Base-by-base conservation (phyloP, 2,113 vertebrate species). In the Rhinichthys klamathensis region DNA sequence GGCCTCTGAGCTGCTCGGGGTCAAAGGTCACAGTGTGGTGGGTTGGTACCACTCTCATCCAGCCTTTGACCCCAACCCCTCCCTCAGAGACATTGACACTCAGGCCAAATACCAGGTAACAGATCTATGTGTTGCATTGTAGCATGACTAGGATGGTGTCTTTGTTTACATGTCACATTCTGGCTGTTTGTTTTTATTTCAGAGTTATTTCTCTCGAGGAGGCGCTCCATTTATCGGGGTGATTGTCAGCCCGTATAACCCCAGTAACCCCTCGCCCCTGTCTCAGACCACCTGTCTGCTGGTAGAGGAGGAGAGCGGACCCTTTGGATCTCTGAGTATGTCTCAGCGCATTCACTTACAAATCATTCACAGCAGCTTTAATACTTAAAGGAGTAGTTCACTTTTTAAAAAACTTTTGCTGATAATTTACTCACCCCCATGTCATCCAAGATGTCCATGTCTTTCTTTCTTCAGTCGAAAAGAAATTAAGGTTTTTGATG, bases 21-120 rank as follows among this genome's bases (percentile, higher is more conserved):
- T 93, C 16, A 91, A 96, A 83, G 98, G 98, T 7, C 95, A 94
- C 88, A 92, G 92, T 15, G 95, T 99, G 0, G 95, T 99, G 11
- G 98, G 98, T 6, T 99, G 98, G 98, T 99, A 99, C 92, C 98
- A 99, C 87, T 99, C 98, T 0, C 98, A 99, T 86, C 98, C 98
- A 0, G 94, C 98, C 38, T 99, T 99, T 56, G 97, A 98, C 32
- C 96, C 98, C 63, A 98, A 95, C 92, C 98, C 98, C 30, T 99
- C 98, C 0, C 91, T 99, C 11, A 93, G 98, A 27, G 98, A 99
- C 88, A 99, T 99, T 51, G 96, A 96, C 92, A 99, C 98, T 0
- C 98, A 99, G 79, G 97, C 98, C 82, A 98, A 99, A 85, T 99
- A 98, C 88, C 98, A 99, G 98, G 98, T 99, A 83, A 7, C 3